Percentiles rank a stretch among this genome's conserved stretches.
Evolutionary conservation across 2,888 invertebrate species (phyloP).

Genomic region (Noctua pronuba): DNA sequence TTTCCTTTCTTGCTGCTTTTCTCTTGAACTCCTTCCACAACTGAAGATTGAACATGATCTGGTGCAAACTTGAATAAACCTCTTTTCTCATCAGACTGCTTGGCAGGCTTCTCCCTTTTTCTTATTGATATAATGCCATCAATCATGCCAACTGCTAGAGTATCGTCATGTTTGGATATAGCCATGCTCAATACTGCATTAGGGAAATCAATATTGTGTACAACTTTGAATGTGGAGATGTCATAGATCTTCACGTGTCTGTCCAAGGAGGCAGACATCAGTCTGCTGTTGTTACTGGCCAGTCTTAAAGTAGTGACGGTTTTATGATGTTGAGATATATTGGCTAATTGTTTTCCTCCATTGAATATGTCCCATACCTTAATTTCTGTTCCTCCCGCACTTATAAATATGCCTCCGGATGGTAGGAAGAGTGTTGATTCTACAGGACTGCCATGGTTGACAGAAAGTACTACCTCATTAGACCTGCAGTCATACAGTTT

Average conservation of each 20-base stretch:
- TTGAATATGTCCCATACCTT: conserved; percentile 98
- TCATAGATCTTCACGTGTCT: conserved; percentile 98
- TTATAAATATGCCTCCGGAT: conserved; percentile 96
- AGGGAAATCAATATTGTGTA: conserved; percentile 97
- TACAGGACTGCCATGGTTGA: conserved; percentile 97
- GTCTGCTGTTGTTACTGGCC: conserved; percentile 94
- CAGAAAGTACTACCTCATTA: conserved; percentile 92
- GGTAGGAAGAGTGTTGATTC: conserved; percentile 97
- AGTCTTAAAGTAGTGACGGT: conserved; percentile 96
- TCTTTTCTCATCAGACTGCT: conserved; percentile 79
- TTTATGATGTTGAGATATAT: conserved; percentile 98
- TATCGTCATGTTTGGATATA: conserved; percentile 93
- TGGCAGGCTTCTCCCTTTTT: conserved; percentile 92
- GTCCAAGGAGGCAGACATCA: conserved; percentile 97
- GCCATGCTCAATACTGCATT: conserved; percentile 97
- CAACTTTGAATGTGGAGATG: conserved; percentile 95
- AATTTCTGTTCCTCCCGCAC: conserved; percentile 97
- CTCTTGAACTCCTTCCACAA: conserved; percentile 89
- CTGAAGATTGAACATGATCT: conserved; percentile 81
- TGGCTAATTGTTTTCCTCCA: conserved; percentile 95
- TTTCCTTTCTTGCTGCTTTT: conserved; percentile 72
- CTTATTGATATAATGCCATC: conserved; percentile 97
- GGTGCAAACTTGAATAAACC: conserved; percentile 89
- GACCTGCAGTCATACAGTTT: conserved; percentile 96
- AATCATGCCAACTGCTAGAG: conserved; percentile 97